Percentiles rank a stretch among this genome's conserved stretches.
Conservation (phyloP, 2,113 vertebrate species). For the Coracopsis vasa region DNA sequence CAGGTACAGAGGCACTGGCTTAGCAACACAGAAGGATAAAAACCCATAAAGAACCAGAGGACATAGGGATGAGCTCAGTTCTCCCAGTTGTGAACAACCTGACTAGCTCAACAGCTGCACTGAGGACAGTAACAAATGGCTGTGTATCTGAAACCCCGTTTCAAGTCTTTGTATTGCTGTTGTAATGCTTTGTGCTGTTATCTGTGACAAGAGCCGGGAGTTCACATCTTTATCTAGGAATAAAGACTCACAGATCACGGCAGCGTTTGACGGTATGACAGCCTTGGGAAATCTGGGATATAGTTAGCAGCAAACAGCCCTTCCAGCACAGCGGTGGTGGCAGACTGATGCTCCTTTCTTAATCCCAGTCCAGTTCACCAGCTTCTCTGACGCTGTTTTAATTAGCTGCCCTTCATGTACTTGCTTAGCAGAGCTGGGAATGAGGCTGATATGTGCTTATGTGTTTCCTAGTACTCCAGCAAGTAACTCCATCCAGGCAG, state of each 20-base stretch:
- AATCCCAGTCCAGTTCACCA: background rate
- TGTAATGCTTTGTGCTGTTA: conserved; percentile 21
- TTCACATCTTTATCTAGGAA: conserved; percentile 55
- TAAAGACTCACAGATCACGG: background rate
- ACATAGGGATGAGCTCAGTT: background rate
- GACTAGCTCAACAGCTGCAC: background rate
- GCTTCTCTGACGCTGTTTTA: background rate
- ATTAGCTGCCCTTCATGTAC: background rate
- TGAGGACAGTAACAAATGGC: conserved; percentile 19
- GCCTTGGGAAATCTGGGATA: conserved; percentile 30
- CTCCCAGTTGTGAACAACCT: background rate
- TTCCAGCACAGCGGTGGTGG: background rate
- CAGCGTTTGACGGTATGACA: background rate
- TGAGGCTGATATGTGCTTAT: background rate
- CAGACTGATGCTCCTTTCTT: background rate
- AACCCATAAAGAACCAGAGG: background rate
- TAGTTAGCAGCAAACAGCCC: background rate
- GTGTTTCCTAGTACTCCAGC: background rate
- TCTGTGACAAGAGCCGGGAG: conserved; percentile 43
- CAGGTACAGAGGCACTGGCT: background rate
- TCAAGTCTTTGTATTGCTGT: background rate
- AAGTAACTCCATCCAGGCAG: background rate
- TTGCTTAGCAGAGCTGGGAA: background rate
- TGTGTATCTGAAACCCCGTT: background rate
- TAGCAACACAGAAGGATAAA: background rate